Base-by-base conservation (phyloP, 2,888 invertebrate species). In the Platerodrilus igneus region DNA sequence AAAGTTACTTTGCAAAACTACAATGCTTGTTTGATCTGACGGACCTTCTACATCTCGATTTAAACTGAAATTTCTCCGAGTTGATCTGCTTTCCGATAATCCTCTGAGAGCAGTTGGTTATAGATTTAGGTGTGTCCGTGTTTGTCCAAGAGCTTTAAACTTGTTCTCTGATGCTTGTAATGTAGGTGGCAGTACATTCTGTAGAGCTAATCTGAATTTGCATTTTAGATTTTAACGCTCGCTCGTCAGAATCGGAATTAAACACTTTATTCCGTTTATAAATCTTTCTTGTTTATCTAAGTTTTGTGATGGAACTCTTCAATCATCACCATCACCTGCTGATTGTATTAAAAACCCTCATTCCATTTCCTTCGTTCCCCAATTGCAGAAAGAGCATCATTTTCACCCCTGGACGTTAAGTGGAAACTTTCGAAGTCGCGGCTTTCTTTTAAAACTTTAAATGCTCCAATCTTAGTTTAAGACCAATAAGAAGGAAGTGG, bases 121-220 rank as follows among this genome's bases (percentile, higher is more conserved):
- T 67, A 67, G 66, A 67, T 66, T 68, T 67, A 67, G 66, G 66
- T 67, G 65, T 66, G 64, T 66, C 63, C 66, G 60, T 61, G 69
- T 69, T 69, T 69, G 66, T 64, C 63, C 66, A 65, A 64, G 58
- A 59, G 69, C 64, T 68, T 67, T 66, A 65, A 65, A 66, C 63
- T 68, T 64, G 60, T 55, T 58, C 53, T 51, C 47, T 48, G 50
- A 55, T 53, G 50, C 50, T 55, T 53, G 57, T 58, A 59, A 61
- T 58, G 59, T 61, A 60, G 60, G 60, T 63, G 62, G 54, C 50
- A 48, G 44, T 46, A 35, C 44, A 48, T 49, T 44, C 48, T 40
- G 36, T 41, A 40, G 43, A 43, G 50, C 58, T 57, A 60, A 66
- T 65, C 63, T 60, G 57, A 64, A 68, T 68, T 68, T 68, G 66